Percentiles rank a stretch among this genome's conserved stretches.
Conservation (phyloP, 1,140 invertebrate species). For the Lepidurus arcticus region DNA sequence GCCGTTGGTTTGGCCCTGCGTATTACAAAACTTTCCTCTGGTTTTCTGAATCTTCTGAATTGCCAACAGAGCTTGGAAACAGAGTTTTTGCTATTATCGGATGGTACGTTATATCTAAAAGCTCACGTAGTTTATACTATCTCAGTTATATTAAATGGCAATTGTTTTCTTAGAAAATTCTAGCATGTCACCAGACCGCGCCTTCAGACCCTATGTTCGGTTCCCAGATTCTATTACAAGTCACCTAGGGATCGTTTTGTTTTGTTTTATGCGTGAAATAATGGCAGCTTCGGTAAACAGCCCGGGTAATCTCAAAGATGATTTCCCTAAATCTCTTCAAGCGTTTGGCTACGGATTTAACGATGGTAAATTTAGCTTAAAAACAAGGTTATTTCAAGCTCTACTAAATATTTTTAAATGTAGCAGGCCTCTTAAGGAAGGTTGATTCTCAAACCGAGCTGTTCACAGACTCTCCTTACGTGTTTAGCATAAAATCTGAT, state of each 20-base stretch:
- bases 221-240: neutral
- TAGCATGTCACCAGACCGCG: too few relatives aligned
- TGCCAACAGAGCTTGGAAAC: too few relatives aligned
- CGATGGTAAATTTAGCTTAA: constrained; percentile 17
- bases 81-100: too few relatives aligned
- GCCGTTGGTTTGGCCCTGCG: too few relatives aligned
- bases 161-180: too few relatives aligned
- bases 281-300: neutral
- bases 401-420: neutral
- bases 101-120: too few relatives aligned
- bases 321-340: constrained; percentile 23
- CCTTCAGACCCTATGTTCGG: neutral
- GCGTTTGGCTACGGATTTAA: constrained; percentile 32
- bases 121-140: too few relatives aligned
- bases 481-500: constrained; percentile 54
- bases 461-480: constrained; percentile 52
- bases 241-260: neutral
- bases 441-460: constrained; percentile 48
- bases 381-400: neutral
- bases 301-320: neutral
- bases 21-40: too few relatives aligned
- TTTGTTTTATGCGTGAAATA: neutral
- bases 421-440: constrained; percentile 55
- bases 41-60: too few relatives aligned
- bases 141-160: too few relatives aligned